Evolutionary conservation across 2,113 vertebrate genomes (phyloP).

Genomic region (Antennarius striatus): DNA sequence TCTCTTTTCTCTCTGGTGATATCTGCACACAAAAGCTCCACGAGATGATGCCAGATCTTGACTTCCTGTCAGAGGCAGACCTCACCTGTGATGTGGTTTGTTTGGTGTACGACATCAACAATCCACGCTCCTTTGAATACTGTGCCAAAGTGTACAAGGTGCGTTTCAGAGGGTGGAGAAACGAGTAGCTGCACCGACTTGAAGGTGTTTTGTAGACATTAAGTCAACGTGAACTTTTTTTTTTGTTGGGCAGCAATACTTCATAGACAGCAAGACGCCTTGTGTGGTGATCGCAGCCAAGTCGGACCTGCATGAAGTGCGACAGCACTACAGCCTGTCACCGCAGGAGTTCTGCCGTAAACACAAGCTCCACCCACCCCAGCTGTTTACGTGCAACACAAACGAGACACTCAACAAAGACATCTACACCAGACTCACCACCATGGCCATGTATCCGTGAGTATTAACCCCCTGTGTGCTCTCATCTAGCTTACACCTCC

Average conservation of each 20-base stretch:
- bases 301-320: slow-evolving; percentile 94
- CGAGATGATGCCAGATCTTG: slow-evolving; percentile 88
- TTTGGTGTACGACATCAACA: slow-evolving; percentile 93
- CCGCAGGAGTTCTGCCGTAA: slow-evolving; percentile 95
- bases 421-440: slow-evolving; percentile 96
- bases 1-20: neutral
- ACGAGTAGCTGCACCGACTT: fast-evolving
- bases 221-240: neutral
- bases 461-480: slow-evolving; percentile 70
- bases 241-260: slow-evolving; percentile 86
- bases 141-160: slow-evolving; percentile 98
- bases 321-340: slow-evolving; percentile 90
- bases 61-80: slow-evolving; percentile 89
- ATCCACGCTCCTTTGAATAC: slow-evolving; percentile 94
- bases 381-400: slow-evolving; percentile 92
- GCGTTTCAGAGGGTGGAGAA: neutral
- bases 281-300: slow-evolving; percentile 94
- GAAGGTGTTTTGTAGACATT: too few species aligned
- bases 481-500: slow-evolving; percentile 34
- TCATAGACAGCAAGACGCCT: slow-evolving; percentile 95
- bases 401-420: slow-evolving; percentile 89
- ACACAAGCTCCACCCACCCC: slow-evolving; percentile 98
- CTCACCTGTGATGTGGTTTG: slow-evolving; percentile 92
- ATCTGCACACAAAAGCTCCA: slow-evolving; percentile 82
- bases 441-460: slow-evolving; percentile 99